phyloP scores from a whole-genome alignment of 2,113 vertebrate genomes.

The Athene noctua region DNA sequence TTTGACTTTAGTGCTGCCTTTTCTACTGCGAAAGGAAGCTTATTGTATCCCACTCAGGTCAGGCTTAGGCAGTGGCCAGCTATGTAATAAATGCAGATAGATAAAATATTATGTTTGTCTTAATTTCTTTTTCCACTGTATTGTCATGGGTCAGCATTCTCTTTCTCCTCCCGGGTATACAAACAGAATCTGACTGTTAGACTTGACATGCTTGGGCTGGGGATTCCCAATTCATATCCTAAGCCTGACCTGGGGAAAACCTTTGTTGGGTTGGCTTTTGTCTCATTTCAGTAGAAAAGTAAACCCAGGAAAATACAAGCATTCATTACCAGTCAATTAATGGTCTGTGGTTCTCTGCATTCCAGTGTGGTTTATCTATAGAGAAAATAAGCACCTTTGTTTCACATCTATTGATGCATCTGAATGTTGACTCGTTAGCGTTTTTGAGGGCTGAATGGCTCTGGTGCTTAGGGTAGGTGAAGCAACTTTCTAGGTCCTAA shows the following conservation, averaged over 20 bases:
- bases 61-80: background rate
- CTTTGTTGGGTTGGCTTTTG: background rate
- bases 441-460: background rate
- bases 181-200: background rate
- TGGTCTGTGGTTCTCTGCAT: background rate
- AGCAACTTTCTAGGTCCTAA: background rate
- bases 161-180: background rate
- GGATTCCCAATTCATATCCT: background rate
- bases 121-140: background rate
- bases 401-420: background rate
- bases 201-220: background rate
- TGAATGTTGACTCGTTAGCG: background rate
- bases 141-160: background rate
- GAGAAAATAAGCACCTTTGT: background rate
- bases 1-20: background rate
- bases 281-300: background rate
- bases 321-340: background rate
- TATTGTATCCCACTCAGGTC: background rate
- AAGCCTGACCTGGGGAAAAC: background rate
- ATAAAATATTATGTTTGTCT: background rate
- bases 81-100: background rate
- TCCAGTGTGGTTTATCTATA: background rate
- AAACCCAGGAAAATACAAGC: background rate
- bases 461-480: background rate
- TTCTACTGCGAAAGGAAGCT: background rate